Evolutionary conservation across 2,113 vertebrate genomes (phyloP).

Genomic region (Heteronetta atricapilla): DNA sequence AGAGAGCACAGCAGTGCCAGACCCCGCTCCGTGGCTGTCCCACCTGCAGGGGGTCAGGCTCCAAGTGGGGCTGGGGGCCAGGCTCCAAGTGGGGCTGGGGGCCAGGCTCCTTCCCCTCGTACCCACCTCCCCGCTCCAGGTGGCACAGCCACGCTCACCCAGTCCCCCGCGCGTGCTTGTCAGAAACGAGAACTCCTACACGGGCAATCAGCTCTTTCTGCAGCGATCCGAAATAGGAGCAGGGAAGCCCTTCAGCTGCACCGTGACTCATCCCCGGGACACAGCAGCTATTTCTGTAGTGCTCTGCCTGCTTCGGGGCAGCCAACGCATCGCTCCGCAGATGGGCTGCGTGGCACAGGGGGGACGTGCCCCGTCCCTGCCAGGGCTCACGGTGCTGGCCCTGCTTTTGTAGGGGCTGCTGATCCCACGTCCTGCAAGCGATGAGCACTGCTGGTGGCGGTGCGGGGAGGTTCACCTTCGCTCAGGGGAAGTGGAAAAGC

Average conservation of each 20-base stretch:
- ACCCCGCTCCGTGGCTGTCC: background rate
- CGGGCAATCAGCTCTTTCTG: background rate
- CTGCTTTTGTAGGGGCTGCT: fast-evolving
- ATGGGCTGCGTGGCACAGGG: background rate
- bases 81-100: no score
- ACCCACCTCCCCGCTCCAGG: background rate
- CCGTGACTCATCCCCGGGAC: constrained; percentile 28
- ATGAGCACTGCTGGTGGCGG: background rate
- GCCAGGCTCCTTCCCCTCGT: background rate
- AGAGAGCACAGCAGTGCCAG: background rate
- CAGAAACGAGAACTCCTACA: background rate
- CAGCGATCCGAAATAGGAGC: background rate
- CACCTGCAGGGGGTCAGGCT: no score
- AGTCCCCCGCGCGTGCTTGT: background rate
- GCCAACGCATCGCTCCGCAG: background rate
- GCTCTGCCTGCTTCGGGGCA: background rate
- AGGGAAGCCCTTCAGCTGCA: constrained; percentile 58
- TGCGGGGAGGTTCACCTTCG: background rate
- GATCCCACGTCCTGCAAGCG: fast-evolving
- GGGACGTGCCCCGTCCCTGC: background rate
- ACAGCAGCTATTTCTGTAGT: constrained; percentile 5
- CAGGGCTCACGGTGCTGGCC: background rate
- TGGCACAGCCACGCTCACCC: background rate
- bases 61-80: no score
- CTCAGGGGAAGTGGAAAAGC: background rate